Conservation (phyloP, 1,140 invertebrate genomes). For the Chymomyza costata region DNA sequence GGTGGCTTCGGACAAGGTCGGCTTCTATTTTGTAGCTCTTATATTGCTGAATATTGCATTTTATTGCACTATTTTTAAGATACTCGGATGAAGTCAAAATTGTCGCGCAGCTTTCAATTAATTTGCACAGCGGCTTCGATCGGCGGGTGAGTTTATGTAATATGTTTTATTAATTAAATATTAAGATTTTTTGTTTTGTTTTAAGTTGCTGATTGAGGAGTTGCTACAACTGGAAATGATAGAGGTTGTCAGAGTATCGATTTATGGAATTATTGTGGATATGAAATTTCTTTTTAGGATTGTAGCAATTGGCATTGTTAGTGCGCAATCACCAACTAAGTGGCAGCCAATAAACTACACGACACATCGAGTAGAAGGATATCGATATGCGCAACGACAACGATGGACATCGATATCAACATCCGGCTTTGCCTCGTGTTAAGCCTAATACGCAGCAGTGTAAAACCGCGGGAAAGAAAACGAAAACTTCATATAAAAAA, state of each 20-base stretch:
- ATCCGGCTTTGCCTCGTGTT: too few species aligned
- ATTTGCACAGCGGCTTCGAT: conserved; percentile 26
- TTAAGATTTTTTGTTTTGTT: background rate
- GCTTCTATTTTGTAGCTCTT: too few species aligned
- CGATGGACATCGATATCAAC: too few species aligned
- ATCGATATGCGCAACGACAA: too few species aligned
- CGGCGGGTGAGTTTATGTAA: conserved; percentile 16
- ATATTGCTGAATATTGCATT: conserved; percentile 23
- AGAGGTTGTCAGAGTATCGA: conserved; percentile 8
- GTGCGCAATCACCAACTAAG: too few species aligned
- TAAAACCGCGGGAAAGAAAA: too few species aligned
- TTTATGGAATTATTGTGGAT: conserved; percentile 26
- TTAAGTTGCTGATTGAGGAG: conserved; percentile 19
- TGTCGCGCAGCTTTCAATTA: conserved; percentile 21
- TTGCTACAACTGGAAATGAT: conserved; percentile 23
- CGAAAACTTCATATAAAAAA: too few species aligned
- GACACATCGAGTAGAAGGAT: too few species aligned
- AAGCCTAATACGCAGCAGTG: too few species aligned
- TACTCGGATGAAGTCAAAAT: conserved; percentile 21
- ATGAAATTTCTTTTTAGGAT: conserved; percentile 29
- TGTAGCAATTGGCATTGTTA: too few species aligned
- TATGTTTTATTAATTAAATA: background rate
- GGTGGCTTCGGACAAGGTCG: too few species aligned
- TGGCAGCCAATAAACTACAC: too few species aligned
- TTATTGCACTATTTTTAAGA: conserved; percentile 22